A percentile compares a stretch with the other conserved stretches of the same genome.
Conservation (phyloP, 1,140 invertebrate species). For the Tetragonula clypearis region DNA sequence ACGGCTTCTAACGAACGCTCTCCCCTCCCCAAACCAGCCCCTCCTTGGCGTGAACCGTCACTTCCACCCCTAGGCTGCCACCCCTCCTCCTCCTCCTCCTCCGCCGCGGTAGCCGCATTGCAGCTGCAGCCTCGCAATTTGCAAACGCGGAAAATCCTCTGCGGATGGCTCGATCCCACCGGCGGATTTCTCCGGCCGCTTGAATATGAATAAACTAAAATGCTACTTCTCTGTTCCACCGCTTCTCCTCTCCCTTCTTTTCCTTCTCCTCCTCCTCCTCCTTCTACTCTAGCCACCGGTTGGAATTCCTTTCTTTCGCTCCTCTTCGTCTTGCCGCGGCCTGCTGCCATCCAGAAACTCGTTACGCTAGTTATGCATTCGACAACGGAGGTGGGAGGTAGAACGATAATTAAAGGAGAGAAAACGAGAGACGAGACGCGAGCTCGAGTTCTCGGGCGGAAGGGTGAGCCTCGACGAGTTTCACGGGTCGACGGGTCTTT, state of each 20-base stretch:
- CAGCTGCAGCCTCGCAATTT: constrained; percentile 61
- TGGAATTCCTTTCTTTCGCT: constrained; percentile 40
- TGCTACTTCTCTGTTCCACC: constrained; percentile 28
- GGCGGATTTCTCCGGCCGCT: constrained; percentile 41
- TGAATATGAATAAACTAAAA: constrained; percentile 64
- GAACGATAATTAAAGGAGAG: constrained; percentile 38
- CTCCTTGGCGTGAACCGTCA: constrained; percentile 19
- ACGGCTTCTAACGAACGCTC: constrained; percentile 70
- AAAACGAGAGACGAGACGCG: constrained; percentile 4
- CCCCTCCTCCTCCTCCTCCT: not conserved
- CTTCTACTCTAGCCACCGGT: too few relatives aligned
- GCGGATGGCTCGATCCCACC: constrained; percentile 37
- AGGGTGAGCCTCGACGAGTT: not conserved
- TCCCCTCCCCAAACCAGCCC: not conserved
- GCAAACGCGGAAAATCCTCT: constrained; percentile 51
- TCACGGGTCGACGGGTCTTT: constrained; percentile 40
- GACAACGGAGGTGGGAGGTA: not conserved
- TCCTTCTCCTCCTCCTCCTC: not conserved
- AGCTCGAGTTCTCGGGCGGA: not conserved
- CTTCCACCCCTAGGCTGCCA: constrained; percentile 39
- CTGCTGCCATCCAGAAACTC: constrained; percentile 17
- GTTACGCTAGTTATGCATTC: constrained; percentile 42
- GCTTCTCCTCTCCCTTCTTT: not conserved
- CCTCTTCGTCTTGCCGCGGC: not conserved
- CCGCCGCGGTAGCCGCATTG: constrained; percentile 58